Base-by-base conservation (phyloP, 2,888 invertebrate species). In the Drosophila fulvimacula region DNA sequence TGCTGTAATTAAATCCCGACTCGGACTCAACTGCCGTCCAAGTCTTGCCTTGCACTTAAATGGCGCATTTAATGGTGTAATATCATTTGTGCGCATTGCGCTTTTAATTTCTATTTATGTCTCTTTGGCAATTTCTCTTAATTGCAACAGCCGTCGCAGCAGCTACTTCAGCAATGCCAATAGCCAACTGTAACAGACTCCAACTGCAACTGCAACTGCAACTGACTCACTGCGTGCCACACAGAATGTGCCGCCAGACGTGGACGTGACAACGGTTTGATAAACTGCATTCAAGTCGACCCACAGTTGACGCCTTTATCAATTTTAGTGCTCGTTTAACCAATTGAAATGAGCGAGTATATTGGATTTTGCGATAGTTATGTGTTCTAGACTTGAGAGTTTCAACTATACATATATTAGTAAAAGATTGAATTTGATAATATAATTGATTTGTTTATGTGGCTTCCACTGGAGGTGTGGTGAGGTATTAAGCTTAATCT, bases 21-120 rank as follows among this genome's bases (percentile, higher is more conserved):
- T 24, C 63, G n/a, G 48, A 38, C 51, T 52, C 36, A 30, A 38
- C 21, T 34, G 41, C 41, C 34, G 15, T 5, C 57, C 34, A 27
- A 55, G 57, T 73, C 78, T 70, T 71, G 80, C 53, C 81, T 76
- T 76, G 82, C 84, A 73, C 89, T 82, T 89, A 89, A 89, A 88
- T 87, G 87, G 87, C 81, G 60, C 69, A 78, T 85, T 87, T 89
- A 87, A 87, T 87, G 85, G 90, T 88, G 86, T 85, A 89, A 87
- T 88, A 80, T 78, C 88, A 80, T 82, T 83, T 79, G 71, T 59
- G 69, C 69, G 70, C 73, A 71, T 69, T 73, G 71, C 81, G 86
- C 81, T 78, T 88, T 80, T 82, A 64, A 88, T 83, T 86, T 83
- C 86, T 83, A 80, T 86, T 86, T 83, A 88, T 79, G 88, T 85